Evolutionary conservation across 2,113 vertebrate species (phyloP), one percentile per base, ranked within the genome.

Genomic region (Heterotilapia buettikoferi): DNA sequence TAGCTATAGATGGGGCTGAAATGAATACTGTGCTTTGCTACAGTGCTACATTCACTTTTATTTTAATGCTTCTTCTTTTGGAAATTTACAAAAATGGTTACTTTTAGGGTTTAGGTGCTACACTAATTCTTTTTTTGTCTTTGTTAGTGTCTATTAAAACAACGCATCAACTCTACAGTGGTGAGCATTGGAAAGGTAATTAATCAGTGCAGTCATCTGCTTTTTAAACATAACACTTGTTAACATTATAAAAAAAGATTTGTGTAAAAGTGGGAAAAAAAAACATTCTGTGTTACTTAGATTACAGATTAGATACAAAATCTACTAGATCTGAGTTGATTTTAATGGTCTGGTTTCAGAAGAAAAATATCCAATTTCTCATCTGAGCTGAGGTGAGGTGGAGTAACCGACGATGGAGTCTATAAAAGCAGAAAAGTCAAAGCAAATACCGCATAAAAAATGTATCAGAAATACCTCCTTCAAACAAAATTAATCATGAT

Each of bases 401-500:
- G 24, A 87, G 47, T 56, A 82, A 86, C 83, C 14, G 50, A 73
- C 9, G 13, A 63, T 83, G 21, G n/a, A 86, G 56, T 90, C 61
- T 33, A 68, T 82, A 66, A 84, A 54, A 83, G 19, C 5, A 29
- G 38, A 24, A 83, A 92, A 91, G 90, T 90, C 85, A 80, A 92
- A 90, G 86, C 82, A 81, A 82, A 86, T 88, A 63, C 80, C 2
- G 6, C 85, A 92, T 94, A 94, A 91, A 89, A 76, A 93, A 93
- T 92, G 89, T 89, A 93, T 86, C 85, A 87, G 56, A 82, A 85
- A 90, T 86, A 83, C 88, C 79, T 85, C 84, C 57, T 92, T 94
- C 85, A 89, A 92, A 91, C 89, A 84, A 92, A 90, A 92, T 95
- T 76, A 92, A 93, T 95, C 91, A 92, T 85, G 80, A 88, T 93